Conservation (phyloP, 1,140 invertebrate genomes). For the Metaphire vulgaris region DNA sequence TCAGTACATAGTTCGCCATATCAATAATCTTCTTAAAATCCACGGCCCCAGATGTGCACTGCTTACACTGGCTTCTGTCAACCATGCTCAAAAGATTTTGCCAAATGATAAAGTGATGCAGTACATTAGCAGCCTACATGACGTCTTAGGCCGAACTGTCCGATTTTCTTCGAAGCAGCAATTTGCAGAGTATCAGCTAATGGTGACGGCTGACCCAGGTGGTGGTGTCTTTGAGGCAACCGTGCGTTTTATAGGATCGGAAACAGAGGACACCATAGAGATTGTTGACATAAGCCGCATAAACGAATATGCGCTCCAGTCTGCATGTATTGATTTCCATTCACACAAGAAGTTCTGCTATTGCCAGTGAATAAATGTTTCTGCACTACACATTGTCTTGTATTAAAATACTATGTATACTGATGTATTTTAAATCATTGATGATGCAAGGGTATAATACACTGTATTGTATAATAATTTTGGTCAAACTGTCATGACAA, state of each 20-base stretch:
- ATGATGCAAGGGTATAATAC: too few relatives aligned
- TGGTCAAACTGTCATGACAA: too few relatives aligned
- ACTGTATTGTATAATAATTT: too few relatives aligned
- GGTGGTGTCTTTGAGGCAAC: slow-evolving; percentile 46
- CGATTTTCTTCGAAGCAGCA: background rate
- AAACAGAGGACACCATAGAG: slow-evolving; percentile 34
- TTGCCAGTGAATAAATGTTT: slow-evolving; percentile 33
- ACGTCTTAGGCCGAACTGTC: background rate
- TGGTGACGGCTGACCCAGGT: slow-evolving; percentile 41
- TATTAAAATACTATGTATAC: too few relatives aligned
- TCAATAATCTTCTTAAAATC: slow-evolving; percentile 33
- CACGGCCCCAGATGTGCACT: slow-evolving; percentile 33
- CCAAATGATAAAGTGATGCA: background rate
- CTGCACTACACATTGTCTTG: too few relatives aligned
- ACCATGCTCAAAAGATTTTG: slow-evolving; percentile 14
- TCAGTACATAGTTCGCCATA: slow-evolving; percentile 33
- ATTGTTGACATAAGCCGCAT: slow-evolving; percentile 47
- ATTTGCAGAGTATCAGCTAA: slow-evolving; percentile 40
- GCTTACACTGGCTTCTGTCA: slow-evolving; percentile 23
- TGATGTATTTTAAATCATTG: too few relatives aligned
- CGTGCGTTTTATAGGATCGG: slow-evolving; percentile 31
- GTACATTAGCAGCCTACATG: background rate
- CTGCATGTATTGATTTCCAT: slow-evolving; percentile 40
- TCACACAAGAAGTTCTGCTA: slow-evolving; percentile 46
- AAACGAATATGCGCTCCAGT: slow-evolving; percentile 44